Percentiles rank a stretch among this genome's conserved stretches.
These are phyloP conservation scores for Lepidurus couesii DNA, from an alignment of 1,140 invertebrate genomes.

Conservation along the genomic window DNA sequence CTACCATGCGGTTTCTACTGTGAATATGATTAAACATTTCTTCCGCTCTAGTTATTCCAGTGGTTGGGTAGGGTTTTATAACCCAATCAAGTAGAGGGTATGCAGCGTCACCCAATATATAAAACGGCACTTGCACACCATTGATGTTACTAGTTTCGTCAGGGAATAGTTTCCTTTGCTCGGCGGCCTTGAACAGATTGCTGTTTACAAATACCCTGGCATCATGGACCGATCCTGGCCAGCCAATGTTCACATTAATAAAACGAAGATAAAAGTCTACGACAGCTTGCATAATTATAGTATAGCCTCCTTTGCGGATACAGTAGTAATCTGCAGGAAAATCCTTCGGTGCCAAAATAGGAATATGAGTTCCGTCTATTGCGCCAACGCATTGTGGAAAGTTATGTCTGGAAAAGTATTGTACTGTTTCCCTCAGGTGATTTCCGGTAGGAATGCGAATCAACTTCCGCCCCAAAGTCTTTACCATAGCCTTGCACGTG, in stretches of 20 bases:
- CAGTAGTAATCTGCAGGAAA: background rate
- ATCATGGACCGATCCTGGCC: background rate
- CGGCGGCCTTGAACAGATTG: background rate
- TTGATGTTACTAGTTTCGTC: background rate
- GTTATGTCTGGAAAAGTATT: background rate
- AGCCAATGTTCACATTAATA: too few relatives aligned
- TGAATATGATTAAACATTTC: background rate
- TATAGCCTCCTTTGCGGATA: background rate
- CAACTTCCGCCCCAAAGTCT: background rate
- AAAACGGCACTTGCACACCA: background rate
- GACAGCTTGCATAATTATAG: background rate
- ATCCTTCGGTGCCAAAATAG: too few relatives aligned
- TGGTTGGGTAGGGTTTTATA: background rate
- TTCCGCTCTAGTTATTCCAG: background rate
- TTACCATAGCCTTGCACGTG: background rate
- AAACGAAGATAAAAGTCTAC: too few relatives aligned
- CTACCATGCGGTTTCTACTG: background rate
- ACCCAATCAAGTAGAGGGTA: background rate
- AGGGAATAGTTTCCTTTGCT: slow-evolving; percentile 1
- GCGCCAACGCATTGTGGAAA: background rate
- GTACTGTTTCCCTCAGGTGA: background rate
- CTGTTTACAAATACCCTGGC: background rate
- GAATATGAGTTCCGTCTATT: too few relatives aligned
- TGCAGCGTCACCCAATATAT: too few relatives aligned
- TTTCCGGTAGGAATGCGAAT: background rate